These are phyloP conservation scores for Lagopus muta DNA, from an alignment of 2,113 vertebrate species.

Conservation along the genomic window DNA sequence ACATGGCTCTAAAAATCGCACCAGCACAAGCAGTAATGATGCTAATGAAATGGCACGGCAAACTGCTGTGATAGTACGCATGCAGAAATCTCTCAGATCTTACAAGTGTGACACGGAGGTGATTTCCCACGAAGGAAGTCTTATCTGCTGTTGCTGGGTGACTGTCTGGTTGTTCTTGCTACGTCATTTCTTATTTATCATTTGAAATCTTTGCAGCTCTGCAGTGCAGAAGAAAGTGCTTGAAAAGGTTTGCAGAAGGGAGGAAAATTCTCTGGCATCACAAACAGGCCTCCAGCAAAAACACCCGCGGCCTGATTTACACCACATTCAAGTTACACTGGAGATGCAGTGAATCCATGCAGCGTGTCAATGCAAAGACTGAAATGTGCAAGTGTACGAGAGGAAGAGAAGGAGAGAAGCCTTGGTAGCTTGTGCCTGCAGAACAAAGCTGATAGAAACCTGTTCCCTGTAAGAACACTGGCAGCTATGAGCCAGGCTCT, in stretches of 20 bases:
- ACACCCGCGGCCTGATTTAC: background rate
- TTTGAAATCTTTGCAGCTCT: conserved; percentile 15
- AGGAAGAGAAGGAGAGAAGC: background rate
- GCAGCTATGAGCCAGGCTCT: conserved; percentile 49
- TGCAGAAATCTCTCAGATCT: background rate
- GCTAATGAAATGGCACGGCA: background rate
- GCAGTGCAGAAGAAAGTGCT: background rate
- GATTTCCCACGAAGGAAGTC: background rate
- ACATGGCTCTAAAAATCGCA: background rate
- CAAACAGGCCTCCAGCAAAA: background rate
- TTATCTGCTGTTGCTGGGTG: background rate
- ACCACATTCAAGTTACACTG: background rate
- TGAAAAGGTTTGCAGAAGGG: conserved; percentile 18
- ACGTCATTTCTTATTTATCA: background rate
- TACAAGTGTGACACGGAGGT: background rate
- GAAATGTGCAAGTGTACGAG: background rate
- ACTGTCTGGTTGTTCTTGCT: background rate
- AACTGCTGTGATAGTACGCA: background rate
- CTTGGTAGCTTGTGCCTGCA: background rate
- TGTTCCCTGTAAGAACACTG: conserved; percentile 21
- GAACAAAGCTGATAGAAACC: conserved; percentile 29
- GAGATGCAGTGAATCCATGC: background rate
- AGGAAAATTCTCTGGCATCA: background rate
- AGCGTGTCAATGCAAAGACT: background rate
- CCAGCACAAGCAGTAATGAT: background rate